A percentile compares a stretch with the other conserved stretches of the same genome.
These are phyloP conservation scores for Chelonoidis abingdonii DNA, from an alignment of 2,113 vertebrate species.

Conservation along the genomic window DNA sequence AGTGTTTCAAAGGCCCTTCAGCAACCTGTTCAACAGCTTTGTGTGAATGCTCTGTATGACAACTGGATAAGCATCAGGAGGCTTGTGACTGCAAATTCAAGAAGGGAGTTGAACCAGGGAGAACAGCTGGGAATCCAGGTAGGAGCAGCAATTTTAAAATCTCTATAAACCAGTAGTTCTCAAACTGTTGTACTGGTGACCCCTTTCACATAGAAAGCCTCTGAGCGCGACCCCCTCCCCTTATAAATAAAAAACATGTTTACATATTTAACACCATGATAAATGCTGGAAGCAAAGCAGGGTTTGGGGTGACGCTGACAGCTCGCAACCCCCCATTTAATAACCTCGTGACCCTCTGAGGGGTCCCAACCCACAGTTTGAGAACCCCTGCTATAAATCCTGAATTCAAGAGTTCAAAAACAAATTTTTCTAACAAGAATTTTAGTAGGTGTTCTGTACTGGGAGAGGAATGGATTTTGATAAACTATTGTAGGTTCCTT, in stretches of 20 bases:
- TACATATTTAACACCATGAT: too few relatives aligned
- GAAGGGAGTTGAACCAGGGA: background rate
- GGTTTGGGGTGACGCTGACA: too few relatives aligned
- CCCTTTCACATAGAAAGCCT: too few relatives aligned
- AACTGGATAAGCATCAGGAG: background rate
- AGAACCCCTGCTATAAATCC: background rate
- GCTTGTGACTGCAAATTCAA: background rate
- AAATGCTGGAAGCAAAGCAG: too few relatives aligned
- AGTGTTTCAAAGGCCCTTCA: background rate
- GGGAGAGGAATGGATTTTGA: background rate
- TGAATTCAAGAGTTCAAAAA: fast-evolving
- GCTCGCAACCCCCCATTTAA: too few relatives aligned
- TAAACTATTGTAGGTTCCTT: background rate
- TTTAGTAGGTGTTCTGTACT: background rate
- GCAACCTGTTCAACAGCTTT: background rate
- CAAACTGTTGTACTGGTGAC: too few relatives aligned
- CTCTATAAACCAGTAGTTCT: background rate
- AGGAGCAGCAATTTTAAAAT: background rate
- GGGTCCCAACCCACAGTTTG: too few relatives aligned
- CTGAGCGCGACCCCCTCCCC: too few relatives aligned
- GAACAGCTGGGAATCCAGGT: background rate
- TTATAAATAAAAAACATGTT: too few relatives aligned
- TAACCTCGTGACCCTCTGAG: too few relatives aligned
- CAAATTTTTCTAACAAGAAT: background rate
- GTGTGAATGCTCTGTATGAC: background rate